Percentiles rank a stretch among this genome's conserved stretches.
Conservation (phyloP, 2,113 vertebrate species). For the Solenodon paradoxus region DNA sequence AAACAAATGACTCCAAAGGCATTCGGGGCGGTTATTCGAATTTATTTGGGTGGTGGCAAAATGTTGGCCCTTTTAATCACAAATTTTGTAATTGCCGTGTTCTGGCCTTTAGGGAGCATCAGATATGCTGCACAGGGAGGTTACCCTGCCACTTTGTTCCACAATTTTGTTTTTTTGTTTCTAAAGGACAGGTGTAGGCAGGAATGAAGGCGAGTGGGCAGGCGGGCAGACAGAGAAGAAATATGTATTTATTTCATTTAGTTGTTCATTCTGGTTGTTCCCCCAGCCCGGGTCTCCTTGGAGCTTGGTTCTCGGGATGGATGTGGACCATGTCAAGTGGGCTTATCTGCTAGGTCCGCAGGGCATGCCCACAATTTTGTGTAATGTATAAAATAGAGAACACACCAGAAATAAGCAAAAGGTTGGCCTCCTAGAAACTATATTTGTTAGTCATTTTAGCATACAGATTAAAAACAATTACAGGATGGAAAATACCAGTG, state of each 20-base stretch:
- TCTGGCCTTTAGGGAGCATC: background rate
- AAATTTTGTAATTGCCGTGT: background rate
- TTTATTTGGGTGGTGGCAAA: background rate
- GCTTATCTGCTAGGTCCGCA: no score
- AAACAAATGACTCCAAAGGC: background rate
- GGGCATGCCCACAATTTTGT: background rate
- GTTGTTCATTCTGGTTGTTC: no score
- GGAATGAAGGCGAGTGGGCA: no score
- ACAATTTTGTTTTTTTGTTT: no score
- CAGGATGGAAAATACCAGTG: background rate
- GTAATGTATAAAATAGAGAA: background rate
- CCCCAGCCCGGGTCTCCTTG: no score
- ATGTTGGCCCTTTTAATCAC: background rate
- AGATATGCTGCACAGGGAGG: background rate
- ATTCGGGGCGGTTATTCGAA: background rate
- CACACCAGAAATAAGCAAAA: slow-evolving; percentile 15
- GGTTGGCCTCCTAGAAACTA: background rate
- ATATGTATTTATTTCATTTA: no score
- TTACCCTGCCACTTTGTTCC: background rate
- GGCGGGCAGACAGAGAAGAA: no score
- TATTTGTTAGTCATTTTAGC: background rate
- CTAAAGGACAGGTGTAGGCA: no score
- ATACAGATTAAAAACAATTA: background rate
- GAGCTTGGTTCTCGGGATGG: no score
- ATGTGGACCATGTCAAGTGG: no score